These are phyloP conservation scores for Typhlomys cinereus DNA, from an alignment of 2,113 vertebrate species.

Conservation along the genomic window DNA sequence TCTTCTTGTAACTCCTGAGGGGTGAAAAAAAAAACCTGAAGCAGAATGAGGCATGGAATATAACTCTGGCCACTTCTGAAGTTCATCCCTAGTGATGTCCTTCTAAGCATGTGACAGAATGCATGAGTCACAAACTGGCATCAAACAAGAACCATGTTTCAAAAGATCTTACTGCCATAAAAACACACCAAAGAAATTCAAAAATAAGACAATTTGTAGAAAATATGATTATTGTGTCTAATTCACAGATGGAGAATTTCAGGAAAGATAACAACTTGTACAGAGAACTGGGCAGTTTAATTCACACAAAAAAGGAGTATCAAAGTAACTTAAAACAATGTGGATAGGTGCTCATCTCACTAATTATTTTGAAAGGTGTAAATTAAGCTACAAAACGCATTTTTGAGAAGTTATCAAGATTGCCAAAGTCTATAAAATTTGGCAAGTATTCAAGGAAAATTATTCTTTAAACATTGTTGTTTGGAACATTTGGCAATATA, in stretches of 20 bases:
- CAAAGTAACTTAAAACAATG: conserved; percentile 45
- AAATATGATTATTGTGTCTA: background rate
- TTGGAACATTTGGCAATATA: conserved; percentile 58
- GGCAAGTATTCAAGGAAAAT: conserved; percentile 50
- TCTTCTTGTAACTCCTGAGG: background rate
- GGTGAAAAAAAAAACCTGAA: too few species aligned
- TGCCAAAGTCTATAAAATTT: conserved; percentile 65
- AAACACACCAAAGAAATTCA: background rate
- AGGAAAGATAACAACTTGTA: background rate
- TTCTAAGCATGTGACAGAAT: background rate
- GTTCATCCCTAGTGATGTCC: background rate
- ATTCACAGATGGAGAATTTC: background rate
- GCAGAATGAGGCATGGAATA: background rate
- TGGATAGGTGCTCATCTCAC: conserved; percentile 53
- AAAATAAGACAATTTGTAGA: background rate
- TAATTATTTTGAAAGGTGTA: conserved; percentile 69
- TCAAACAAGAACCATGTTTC: background rate
- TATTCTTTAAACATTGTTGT: conserved; percentile 61
- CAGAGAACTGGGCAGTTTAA: conserved; percentile 4
- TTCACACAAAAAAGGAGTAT: conserved; percentile 24
- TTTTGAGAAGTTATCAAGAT: conserved; percentile 20
- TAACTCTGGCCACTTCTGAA: background rate
- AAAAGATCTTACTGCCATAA: background rate
- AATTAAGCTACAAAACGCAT: conserved; percentile 58
- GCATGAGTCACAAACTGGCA: background rate